Conservation (phyloP, 2,888 invertebrate species). For the Lysandra bellargus region DNA sequence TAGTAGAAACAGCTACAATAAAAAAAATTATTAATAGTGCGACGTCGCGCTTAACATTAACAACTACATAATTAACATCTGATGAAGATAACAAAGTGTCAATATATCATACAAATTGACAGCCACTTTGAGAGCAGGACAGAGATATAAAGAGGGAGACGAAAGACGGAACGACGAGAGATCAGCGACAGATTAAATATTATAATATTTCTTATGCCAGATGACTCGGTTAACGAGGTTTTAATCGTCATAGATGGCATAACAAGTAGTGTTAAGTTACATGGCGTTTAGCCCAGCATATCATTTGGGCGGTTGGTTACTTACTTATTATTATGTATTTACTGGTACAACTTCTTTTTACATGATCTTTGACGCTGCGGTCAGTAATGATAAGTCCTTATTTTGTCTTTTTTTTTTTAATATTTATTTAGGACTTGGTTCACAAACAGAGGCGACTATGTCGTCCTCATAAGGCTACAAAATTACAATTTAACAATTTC, state of each 20-base stretch:
- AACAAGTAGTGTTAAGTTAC: conserved; percentile 17
- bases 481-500: too few species aligned
- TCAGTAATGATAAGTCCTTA: neutral
- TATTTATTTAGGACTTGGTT: too few species aligned
- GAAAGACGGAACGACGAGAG: conserved; percentile 18
- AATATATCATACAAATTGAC: conserved; percentile 30
- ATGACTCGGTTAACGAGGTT: conserved; percentile 26
- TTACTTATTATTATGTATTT: neutral
- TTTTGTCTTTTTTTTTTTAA: too few species aligned
- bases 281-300: conserved; percentile 17
- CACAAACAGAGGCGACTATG: too few species aligned
- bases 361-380: neutral
- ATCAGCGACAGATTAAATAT: conserved; percentile 25
- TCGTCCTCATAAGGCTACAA: too few species aligned
- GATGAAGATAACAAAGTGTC: conserved; percentile 28
- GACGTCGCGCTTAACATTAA: conserved; percentile 22
- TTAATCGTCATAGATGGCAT: conserved; percentile 24
- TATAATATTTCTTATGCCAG: conserved; percentile 13
- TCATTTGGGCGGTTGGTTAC: neutral
- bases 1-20: neutral
- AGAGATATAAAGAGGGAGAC: neutral
- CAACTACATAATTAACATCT: conserved; percentile 26
- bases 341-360: neutral
- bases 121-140: conserved; percentile 25
- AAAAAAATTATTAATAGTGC: conserved; percentile 9